Base-by-base conservation (phyloP, 2,797 vertebrate genomes). In the Erpetoichthys calabaricus region DNA sequence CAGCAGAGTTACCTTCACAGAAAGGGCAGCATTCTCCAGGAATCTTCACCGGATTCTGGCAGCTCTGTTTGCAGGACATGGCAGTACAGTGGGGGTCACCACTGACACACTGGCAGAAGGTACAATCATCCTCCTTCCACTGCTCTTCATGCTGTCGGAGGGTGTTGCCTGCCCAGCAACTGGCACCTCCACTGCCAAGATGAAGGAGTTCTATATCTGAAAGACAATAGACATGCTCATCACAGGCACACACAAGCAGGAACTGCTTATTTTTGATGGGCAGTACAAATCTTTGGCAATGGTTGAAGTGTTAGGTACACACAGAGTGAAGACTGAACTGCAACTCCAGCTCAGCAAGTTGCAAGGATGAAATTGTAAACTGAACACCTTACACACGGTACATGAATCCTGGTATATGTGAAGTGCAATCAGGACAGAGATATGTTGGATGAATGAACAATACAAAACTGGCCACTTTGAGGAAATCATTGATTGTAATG, bases 61-160 rank as follows among this genome's bases (percentile, higher is more conserved):
- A 88, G 71, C 77, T 88, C 75, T 87, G 86, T 58, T 86, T 88
- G 76, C 86, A 88, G 74, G 84, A 84, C 86, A 89, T 89, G 59
- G 86, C 86, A 0, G 85, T 87, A 68, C 86, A 89, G 74, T 84
- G 86, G 0, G 79, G 76, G 0, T 86, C 82, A 8, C 86, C 86
- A 3, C 87, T 80, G 63, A 85, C 83, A 55, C 86, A 89, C 73
- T 87, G 85, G 66, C 86, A 89, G 73, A 89, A 89, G 42, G 86
- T 89, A 72, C 86, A 89, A 75, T 89, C 86, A 4, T 89, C 86
- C 64, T 87, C 85, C 60, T 86, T 86, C 86, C 86, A 89, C 70
- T 86, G 83, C 66, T 89, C 85, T 65, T 86, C 85, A 1, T 86
- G 82, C 46, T 70, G 70, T 42, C 80, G 74, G 65, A 89, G 72